A percentile compares a stretch with the other conserved stretches of the same genome.
phyloP scores from a whole-genome alignment of 2,888 invertebrate genomes.

The Dryobotodes eremita region DNA sequence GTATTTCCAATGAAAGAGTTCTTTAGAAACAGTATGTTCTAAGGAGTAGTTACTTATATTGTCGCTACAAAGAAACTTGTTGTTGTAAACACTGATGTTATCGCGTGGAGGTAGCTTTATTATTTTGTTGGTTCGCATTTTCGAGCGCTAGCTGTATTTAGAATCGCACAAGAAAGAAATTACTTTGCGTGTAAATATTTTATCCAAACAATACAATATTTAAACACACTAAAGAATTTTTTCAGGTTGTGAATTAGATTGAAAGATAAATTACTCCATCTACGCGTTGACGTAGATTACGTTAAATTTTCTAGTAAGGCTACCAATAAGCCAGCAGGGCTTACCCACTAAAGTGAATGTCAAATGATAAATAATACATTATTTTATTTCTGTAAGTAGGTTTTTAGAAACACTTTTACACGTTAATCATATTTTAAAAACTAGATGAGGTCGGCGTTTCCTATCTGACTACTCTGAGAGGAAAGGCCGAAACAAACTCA shows the following conservation, averaged over 20 bases:
- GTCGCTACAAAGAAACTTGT: slow-evolving; percentile 7
- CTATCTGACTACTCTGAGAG: no score
- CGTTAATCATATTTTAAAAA: no score
- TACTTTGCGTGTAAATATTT: neutral
- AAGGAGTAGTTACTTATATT: slow-evolving; percentile 9
- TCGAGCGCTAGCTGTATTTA: neutral
- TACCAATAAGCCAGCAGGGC: neutral
- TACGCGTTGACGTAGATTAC: neutral
- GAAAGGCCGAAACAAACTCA: no score
- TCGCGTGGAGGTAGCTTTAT: neutral
- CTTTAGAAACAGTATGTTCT: slow-evolving; percentile 16
- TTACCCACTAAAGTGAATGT: neutral
- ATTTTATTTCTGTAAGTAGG: no score
- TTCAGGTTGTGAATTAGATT: neutral
- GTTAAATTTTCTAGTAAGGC: neutral
- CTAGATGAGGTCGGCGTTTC: no score
- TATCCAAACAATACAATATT: no score
- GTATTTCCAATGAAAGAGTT: slow-evolving; percentile 48
- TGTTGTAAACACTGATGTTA: neutral
- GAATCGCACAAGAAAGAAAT: neutral
- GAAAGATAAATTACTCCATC: neutral
- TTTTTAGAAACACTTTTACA: no score
- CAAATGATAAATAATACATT: no score
- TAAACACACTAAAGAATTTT: no score
- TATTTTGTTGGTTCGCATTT: neutral